phyloP scores from a whole-genome alignment of 1,140 invertebrate species.

The Penaeus indicus region DNA sequence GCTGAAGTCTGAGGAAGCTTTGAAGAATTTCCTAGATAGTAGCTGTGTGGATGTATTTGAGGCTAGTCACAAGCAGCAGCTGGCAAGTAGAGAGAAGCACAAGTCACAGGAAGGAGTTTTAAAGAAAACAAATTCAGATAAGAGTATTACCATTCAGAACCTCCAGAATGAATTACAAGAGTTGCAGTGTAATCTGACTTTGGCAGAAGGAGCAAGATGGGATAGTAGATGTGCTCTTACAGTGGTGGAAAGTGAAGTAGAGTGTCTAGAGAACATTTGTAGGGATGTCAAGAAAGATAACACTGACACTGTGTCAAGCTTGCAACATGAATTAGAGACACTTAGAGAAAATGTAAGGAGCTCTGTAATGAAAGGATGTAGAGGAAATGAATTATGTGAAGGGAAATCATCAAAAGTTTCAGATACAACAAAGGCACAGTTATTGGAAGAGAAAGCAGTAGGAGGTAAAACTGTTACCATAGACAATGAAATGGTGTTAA shows the following conservation, averaged over 20 bases:
- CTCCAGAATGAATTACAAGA: constrained; percentile 39
- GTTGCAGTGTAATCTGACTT: background rate
- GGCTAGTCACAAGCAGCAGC: constrained; percentile 42
- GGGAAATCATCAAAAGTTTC: too few species aligned
- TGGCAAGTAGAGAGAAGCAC: background rate
- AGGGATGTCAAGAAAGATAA: background rate
- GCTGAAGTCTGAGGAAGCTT: constrained; percentile 31
- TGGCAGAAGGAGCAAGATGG: background rate
- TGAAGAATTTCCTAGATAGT: constrained; percentile 41
- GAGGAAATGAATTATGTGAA: background rate
- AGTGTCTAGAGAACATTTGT: constrained; percentile 29
- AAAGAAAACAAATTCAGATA: background rate
- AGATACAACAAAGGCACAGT: too few species aligned
- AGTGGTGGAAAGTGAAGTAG: constrained; percentile 19
- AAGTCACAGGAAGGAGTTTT: background rate
- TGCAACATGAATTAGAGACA: background rate
- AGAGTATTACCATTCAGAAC: background rate
- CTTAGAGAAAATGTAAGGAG: background rate
- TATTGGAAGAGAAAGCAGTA: too few species aligned
- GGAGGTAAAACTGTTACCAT: background rate
- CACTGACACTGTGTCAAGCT: too few species aligned
- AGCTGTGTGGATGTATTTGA: constrained; percentile 47
- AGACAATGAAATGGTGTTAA: background rate
- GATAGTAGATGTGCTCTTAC: constrained; percentile 6
- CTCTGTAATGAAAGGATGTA: background rate